Conservation (phyloP, 1,140 invertebrate genomes). For the Drosophila prosaltans region DNA sequence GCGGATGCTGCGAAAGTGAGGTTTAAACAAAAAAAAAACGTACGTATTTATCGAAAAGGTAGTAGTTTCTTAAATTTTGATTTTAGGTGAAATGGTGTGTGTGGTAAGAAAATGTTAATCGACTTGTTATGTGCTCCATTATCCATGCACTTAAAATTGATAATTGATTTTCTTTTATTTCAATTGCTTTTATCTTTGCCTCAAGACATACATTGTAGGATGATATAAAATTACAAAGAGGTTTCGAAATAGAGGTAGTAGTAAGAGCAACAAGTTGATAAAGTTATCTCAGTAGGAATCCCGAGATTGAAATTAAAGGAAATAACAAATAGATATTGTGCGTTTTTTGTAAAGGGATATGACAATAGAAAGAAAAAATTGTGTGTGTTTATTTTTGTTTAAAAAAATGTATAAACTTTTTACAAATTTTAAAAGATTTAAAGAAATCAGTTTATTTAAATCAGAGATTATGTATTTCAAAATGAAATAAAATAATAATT, state of each 20-base stretch:
- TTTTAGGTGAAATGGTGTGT: constrained; percentile 48
- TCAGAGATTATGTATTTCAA: no score
- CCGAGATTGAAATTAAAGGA: constrained; percentile 51
- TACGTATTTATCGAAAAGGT: constrained; percentile 41
- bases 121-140: constrained; percentile 64
- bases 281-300: constrained; percentile 36
- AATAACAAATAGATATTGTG: constrained; percentile 32
- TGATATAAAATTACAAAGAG: constrained; percentile 44
- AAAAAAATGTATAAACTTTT: no score
- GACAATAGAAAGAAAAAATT: neutral
- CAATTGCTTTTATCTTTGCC: constrained; percentile 31
- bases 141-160: constrained; percentile 59
- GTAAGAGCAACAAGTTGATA: constrained; percentile 43
- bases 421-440: no score
- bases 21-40: constrained; percentile 33
- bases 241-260: constrained; percentile 54
- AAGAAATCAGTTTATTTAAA: no score
- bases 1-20: constrained; percentile 66
- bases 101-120: constrained; percentile 43
- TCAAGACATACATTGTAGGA: constrained; percentile 49
- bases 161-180: constrained; percentile 15
- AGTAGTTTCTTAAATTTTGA: constrained; percentile 30
- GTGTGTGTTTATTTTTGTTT: neutral
- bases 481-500: no score
- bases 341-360: constrained; percentile 38